Conservation (phyloP, 2,113 vertebrate species). For the Phainopepla nitens region DNA sequence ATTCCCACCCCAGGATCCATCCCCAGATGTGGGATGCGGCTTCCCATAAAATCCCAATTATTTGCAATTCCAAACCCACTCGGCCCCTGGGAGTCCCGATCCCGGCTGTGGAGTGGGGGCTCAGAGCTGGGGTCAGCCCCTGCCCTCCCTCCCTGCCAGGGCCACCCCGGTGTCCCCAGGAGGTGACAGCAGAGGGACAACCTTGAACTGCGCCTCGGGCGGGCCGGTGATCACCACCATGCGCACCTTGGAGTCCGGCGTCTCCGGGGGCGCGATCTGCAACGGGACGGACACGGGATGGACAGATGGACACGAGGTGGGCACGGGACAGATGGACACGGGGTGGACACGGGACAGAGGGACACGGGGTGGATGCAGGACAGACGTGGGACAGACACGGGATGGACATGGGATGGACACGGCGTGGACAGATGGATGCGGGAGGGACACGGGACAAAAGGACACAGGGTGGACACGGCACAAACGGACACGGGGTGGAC, state of each 20-base stretch:
- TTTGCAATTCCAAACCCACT: too few species aligned
- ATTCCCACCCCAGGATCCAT: neutral
- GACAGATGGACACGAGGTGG: too few species aligned
- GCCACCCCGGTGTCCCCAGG: rapidly evolving
- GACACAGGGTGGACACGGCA: too few species aligned
- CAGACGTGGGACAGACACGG: too few species aligned
- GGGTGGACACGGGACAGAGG: neutral
- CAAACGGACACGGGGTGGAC: too few species aligned
- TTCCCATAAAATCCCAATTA: too few species aligned
- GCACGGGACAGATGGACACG: neutral
- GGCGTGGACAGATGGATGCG: too few species aligned
- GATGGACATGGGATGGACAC: too few species aligned
- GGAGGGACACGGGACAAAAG: too few species aligned
- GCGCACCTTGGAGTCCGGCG: conserved; percentile 90
- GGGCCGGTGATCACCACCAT: conserved; percentile 95
- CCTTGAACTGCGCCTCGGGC: conserved; percentile 96
- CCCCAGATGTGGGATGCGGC: too few species aligned
- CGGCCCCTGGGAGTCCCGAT: too few species aligned
- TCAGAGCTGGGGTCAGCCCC: neutral
- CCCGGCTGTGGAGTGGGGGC: rapidly evolving
- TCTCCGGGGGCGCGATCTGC: conserved; percentile 91
- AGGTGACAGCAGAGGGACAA: neutral
- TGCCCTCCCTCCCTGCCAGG: neutral
- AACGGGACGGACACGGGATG: neutral
- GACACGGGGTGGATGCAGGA: neutral